phyloP scores from a whole-genome alignment of 2,113 vertebrate genomes.

The Neofelis nebulosa region DNA sequence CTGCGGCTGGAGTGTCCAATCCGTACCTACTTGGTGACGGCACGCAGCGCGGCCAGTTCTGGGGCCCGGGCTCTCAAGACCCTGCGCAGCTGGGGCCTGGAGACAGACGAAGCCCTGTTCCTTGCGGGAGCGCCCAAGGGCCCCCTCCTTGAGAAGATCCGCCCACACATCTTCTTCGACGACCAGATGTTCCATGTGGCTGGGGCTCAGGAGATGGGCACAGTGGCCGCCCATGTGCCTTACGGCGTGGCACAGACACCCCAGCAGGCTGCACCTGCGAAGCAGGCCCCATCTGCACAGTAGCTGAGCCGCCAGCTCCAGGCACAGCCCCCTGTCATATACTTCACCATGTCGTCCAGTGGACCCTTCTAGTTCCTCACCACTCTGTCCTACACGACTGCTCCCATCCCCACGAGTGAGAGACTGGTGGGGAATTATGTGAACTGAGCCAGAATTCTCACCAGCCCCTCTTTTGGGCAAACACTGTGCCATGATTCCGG shows the following conservation, averaged over 20 bases:
- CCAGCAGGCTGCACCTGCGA: constrained; percentile 32
- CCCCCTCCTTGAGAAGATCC: constrained; percentile 94
- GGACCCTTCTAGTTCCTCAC: not conserved
- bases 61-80: constrained; percentile 95
- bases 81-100: constrained; percentile 95
- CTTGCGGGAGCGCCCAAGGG: constrained; percentile 96
- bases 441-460: not conserved
- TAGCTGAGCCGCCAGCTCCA: constrained; percentile 22
- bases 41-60: constrained; percentile 95
- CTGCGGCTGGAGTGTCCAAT: constrained; percentile 95
- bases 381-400: not conserved
- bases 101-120: constrained; percentile 96
- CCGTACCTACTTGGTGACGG: constrained; percentile 95
- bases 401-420: not conserved
- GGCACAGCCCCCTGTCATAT: not conserved
- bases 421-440: not conserved
- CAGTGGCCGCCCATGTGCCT: constrained; percentile 94
- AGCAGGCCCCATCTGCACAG: constrained; percentile 69
- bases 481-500: not conserved
- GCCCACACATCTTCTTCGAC: constrained; percentile 97
- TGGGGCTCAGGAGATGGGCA: constrained; percentile 93
- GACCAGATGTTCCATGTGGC: constrained; percentile 98
- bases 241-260: constrained; percentile 91
- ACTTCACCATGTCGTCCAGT: fast-evolving
- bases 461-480: not conserved